Evolutionary conservation across 2,797 vertebrate species (phyloP).

Genomic region (Ctenopoma multispine): DNA sequence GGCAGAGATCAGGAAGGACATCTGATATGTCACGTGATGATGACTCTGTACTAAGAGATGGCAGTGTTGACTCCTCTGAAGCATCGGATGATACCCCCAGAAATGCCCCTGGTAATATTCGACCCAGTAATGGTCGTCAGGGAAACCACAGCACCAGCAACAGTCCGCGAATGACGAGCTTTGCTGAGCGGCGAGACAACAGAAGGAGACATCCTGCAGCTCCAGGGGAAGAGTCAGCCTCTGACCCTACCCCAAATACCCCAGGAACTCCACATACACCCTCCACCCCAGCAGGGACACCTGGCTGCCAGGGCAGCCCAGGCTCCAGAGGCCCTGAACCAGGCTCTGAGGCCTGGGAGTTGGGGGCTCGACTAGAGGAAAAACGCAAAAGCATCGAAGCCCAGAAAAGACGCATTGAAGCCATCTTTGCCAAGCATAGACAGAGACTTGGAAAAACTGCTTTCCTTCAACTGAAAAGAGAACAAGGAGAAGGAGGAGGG

Average conservation of each 20-base stretch:
- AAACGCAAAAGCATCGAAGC: slow-evolving; percentile 92
- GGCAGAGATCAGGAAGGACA: slow-evolving; percentile 47
- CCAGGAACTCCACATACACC: slow-evolving; percentile 66
- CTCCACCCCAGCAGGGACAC: slow-evolving; percentile 66
- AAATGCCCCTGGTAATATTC: slow-evolving; percentile 75
- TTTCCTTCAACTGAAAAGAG: slow-evolving; percentile 89
- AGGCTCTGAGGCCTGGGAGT: slow-evolving; percentile 87
- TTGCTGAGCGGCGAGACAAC: slow-evolving; percentile 87
- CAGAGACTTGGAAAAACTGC: slow-evolving; percentile 91
- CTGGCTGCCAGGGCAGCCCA: slow-evolving; percentile 66
- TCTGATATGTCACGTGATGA: slow-evolving; percentile 80
- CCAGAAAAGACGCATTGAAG: slow-evolving; percentile 93
- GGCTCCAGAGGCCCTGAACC: slow-evolving; percentile 79
- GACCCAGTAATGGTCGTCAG: slow-evolving; percentile 55
- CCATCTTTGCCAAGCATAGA: slow-evolving; percentile 91
- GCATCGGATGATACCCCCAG: slow-evolving; percentile 76
- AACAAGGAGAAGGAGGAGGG: slow-evolving; percentile 79
- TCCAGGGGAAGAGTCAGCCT: slow-evolving; percentile 58
- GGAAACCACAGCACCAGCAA: slow-evolving; percentile 66
- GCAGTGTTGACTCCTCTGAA: slow-evolving; percentile 86
- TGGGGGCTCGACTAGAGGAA: slow-evolving; percentile 91
- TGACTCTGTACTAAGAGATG: slow-evolving; percentile 83
- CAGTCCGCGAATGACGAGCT: slow-evolving; percentile 91
- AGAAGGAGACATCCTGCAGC: slow-evolving; percentile 82
- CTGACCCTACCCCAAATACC: slow-evolving; percentile 54